Conservation (phyloP, 2,797 vertebrate species). For the Avahi laniger region DNA sequence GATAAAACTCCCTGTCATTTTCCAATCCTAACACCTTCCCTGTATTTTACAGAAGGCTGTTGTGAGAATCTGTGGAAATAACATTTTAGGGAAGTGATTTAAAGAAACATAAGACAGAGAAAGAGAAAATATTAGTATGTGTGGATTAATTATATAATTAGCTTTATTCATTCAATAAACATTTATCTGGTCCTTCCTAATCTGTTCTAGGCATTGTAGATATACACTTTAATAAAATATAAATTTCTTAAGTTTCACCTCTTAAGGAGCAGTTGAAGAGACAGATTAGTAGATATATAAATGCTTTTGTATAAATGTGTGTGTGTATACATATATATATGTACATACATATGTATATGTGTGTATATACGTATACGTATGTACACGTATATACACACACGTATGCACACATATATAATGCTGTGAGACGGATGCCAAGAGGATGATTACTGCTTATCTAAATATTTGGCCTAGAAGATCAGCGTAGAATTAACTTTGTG, state of each 20-base stretch:
- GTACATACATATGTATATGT: too few relatives aligned
- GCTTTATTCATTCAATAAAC: background rate
- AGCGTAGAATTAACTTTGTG: background rate
- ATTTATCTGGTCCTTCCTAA: background rate
- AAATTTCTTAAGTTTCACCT: background rate
- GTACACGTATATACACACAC: too few relatives aligned
- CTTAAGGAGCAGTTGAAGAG: background rate
- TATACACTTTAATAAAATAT: background rate
- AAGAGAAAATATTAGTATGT: background rate
- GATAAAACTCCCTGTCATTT: background rate
- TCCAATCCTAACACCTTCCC: background rate
- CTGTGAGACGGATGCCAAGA: background rate
- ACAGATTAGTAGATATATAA: background rate
- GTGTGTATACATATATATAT: too few relatives aligned
- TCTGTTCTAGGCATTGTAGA: background rate
- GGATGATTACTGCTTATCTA: background rate
- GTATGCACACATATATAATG: background rate
- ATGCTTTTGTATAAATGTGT: background rate
- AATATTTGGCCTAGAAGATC: background rate
- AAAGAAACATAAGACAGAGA: background rate
- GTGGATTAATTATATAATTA: background rate
- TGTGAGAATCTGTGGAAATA: background rate
- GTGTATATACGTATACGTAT: too few relatives aligned
- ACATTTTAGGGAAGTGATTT: background rate
- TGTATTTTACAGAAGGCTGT: background rate